A percentile compares a stretch with the other conserved stretches of the same genome.
Conservation (phyloP, 2,797 vertebrate species). For the Lophius americanus region DNA sequence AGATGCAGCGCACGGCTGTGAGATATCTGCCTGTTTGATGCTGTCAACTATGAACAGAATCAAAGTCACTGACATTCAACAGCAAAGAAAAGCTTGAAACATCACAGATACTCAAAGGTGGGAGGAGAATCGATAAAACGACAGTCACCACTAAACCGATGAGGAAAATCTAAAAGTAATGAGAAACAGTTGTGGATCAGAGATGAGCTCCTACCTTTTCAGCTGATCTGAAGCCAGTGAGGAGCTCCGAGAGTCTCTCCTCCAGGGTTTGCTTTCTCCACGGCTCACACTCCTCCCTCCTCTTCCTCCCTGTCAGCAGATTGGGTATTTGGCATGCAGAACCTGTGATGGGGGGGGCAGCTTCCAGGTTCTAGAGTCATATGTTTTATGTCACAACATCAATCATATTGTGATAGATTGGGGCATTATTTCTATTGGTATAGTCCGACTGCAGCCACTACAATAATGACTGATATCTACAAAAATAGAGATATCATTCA, state of each 20-base stretch:
- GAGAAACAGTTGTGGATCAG: conserved; percentile 11
- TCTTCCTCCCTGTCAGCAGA: conserved; percentile 54
- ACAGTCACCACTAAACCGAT: not conserved
- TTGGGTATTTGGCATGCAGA: conserved; percentile 60
- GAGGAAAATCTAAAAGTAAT: not conserved
- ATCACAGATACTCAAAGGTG: not conserved
- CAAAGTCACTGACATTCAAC: not conserved
- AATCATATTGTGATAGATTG: not conserved
- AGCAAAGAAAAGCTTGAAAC: conserved; percentile 4
- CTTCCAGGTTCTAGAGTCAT: conserved; percentile 11
- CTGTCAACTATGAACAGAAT: conserved; percentile 9
- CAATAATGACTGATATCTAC: not conserved
- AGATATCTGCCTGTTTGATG: conserved; percentile 11
- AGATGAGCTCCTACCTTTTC: conserved; percentile 78
- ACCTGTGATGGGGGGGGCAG: conserved; percentile 36
- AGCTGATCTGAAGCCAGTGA: conserved; percentile 74
- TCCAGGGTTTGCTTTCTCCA: conserved; percentile 62
- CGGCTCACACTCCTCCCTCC: conserved; percentile 50
- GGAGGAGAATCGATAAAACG: not conserved
- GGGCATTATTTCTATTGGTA: not conserved
- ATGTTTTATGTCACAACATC: not conserved
- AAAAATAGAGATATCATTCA: not conserved
- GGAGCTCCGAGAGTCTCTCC: conserved; percentile 65
- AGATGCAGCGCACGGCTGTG: not conserved
- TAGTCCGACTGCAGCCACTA: not conserved